phyloP scores from a whole-genome alignment of 2,113 vertebrate species.

The Picathartes gymnocephalus region DNA sequence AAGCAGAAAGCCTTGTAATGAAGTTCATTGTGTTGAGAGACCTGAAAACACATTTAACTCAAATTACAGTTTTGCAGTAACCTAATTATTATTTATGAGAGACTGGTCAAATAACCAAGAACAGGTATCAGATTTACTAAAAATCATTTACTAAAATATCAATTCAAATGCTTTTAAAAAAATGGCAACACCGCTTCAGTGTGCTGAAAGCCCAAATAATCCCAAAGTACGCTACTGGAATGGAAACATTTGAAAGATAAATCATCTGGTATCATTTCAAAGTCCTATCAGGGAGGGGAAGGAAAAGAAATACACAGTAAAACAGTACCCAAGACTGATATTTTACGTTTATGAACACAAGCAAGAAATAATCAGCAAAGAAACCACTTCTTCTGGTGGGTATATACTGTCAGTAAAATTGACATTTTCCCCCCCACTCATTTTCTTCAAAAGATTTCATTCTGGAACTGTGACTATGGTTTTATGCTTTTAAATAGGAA shows the following conservation, averaged over 20 bases:
- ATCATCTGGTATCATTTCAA: not conserved
- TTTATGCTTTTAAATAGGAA: constrained; percentile 8
- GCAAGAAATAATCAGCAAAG: not conserved
- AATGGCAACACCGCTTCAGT: not conserved
- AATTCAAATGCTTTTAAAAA: not conserved
- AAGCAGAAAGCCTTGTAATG: constrained; percentile 60
- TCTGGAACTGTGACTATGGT: not conserved
- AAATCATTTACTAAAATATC: not conserved
- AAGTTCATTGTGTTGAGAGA: constrained; percentile 68
- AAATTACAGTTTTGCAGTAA: constrained; percentile 23
- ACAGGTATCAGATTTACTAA: not conserved
- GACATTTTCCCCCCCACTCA: not conserved
- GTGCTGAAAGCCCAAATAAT: not conserved
- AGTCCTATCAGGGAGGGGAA: not conserved
- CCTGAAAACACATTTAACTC: constrained; percentile 57
- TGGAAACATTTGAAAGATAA: not conserved
- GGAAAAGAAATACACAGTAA: not conserved
- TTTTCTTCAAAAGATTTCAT: not conserved
- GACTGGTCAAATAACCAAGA: constrained; percentile 9
- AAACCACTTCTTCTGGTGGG: not conserved
- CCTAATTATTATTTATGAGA: not conserved
- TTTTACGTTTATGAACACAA: not conserved
- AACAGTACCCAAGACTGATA: not conserved
- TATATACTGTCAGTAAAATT: not conserved
- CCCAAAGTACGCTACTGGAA: not conserved